Evolutionary conservation across 1,140 invertebrate species (phyloP), one percentile per base, ranked within the genome.

Genomic region (Orchestia grillus): DNA sequence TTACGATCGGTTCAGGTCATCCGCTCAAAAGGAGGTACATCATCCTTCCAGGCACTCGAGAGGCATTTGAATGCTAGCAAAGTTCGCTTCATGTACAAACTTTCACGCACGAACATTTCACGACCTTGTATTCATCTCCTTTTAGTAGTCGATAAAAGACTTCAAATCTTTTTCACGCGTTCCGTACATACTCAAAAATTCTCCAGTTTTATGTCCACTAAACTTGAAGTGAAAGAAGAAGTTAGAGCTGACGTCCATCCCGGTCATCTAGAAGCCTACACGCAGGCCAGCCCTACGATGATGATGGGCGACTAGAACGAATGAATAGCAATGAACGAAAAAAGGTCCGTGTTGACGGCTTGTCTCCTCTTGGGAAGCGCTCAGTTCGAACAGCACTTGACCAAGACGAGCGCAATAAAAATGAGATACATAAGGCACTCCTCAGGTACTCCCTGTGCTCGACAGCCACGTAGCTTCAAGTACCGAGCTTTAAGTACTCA

Each of bases 311-410:
- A 77, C 15, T 15, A 36, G 62, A 77, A 28, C 11, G 62, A 8
- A 77, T 90, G 88, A 90, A 41, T 90, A 90, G 88, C 88, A 90
- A 90, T 90, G 88, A 90, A 90, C 88, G 88, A 28, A 42, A 90
- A n/a, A 90, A 3, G 88, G 23, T 90, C 88, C 88, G 28, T 90
- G 88, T 90, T 90, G 88, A 90, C 88, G 88, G 88, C 88, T 90
- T 90, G 88, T 90, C 88, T 77, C 15, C 62, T 8, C 62, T 77
- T 77, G 62, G 62, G 62, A 77, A 77, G 62, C 62, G 62, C 62
- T 77, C 62, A 77, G 88, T 90, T 90, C 41, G 88, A 90, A 90
- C 88, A 77, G 62, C 88, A 90, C 88, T 90, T 90, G 42, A 44
- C 88, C 88, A 90, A 90, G 88, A 90, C 88, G 41, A 77, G 62